Base-by-base conservation (phyloP, 2,888 invertebrate species). In the Clivina fossor region DNA sequence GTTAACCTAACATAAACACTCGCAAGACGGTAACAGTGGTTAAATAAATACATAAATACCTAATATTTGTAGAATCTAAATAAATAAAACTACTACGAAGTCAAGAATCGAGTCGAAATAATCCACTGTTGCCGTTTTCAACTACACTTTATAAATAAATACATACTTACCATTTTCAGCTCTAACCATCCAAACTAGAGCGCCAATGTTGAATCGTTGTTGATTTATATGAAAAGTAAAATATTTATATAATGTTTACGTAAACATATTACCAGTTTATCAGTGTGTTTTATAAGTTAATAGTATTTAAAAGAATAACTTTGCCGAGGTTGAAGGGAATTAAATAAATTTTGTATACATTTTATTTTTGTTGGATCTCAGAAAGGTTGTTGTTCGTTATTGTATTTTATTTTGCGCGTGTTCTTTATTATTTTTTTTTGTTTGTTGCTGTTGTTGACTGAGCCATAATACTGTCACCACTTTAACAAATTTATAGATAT, bases 381-480 rank as follows among this genome's bases (percentile, higher is more conserved):
- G 46, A 47, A 55, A 46, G 46, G 55, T 46, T 55, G 47, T 47
- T 43, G 43, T 41, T 51, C 22, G 51, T 51, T 51, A 43, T 49
- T n/a, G n/a, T n/a, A n/a, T n/a, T n/a, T n/a, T n/a, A n/a, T n/a
- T n/a, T 38, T 28, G 30, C 30, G 49, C 49, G 49, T 30, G 49
- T 50, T 38, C 26, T 50, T 32, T 33, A 15, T 9, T 33, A 15
- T 33, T 4, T 33, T 33, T 37, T 11, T 13, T 16, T 20, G 19
- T 9, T 41, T 37, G 54, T 54, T 54, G 54, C 38, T 55, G 55
- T 55, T 55, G 55, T 47, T 55, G 55, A 55, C 55, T 55, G 55
- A 55, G 55, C 55, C 55, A 55, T 55, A 55, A n/a, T 13, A 40
- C 46, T 47, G 55, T 47, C 55, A 46, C 38, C 47, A 47, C 51